Percentiles rank a stretch among this genome's conserved stretches.
Conservation (phyloP, 2,113 vertebrate genomes). For the Gymnocephalus cernua region DNA sequence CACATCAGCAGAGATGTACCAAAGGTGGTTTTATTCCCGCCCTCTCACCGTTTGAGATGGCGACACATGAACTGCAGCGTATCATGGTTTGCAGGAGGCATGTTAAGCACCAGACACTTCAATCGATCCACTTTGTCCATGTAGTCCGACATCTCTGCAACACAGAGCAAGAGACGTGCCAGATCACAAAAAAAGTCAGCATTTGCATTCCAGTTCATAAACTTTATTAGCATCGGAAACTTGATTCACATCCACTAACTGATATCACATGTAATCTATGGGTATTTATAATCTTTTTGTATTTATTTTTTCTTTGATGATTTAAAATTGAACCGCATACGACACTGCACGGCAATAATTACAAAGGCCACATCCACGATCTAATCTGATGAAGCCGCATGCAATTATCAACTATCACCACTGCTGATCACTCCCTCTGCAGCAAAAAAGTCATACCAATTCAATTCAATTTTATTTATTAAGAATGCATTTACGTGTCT, state of each 20-base stretch:
- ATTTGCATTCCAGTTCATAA: neutral
- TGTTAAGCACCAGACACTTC: slow-evolving; percentile 84
- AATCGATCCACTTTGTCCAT: slow-evolving; percentile 85
- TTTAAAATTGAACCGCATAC: too few relatives aligned
- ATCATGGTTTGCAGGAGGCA: slow-evolving; percentile 88
- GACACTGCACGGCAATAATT: too few relatives aligned
- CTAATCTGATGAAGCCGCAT: slow-evolving; percentile 36
- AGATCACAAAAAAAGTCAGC: slow-evolving; percentile 4
- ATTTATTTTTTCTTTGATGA: too few relatives aligned
- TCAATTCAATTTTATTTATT: too few relatives aligned
- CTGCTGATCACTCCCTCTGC: neutral
- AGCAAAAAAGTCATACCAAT: too few relatives aligned
- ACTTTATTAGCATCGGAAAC: slow-evolving; percentile 20
- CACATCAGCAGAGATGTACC: neutral
- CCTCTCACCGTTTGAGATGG: slow-evolving; percentile 89
- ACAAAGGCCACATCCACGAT: neutral
- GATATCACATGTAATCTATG: slow-evolving; percentile 19
- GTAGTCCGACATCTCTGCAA: slow-evolving; percentile 86
- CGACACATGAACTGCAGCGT: slow-evolving; percentile 88
- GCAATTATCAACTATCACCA: slow-evolving; percentile 23
- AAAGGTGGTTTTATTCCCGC: neutral
- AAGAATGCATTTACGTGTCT: slow-evolving; percentile 2
- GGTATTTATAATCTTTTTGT: too few relatives aligned
- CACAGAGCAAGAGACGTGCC: slow-evolving; percentile 26
- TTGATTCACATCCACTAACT: slow-evolving; percentile 36